Evolutionary conservation across 1,140 invertebrate species (phyloP), one percentile per base, ranked within the genome.

Genomic region (Campoletis sonorensis): DNA sequence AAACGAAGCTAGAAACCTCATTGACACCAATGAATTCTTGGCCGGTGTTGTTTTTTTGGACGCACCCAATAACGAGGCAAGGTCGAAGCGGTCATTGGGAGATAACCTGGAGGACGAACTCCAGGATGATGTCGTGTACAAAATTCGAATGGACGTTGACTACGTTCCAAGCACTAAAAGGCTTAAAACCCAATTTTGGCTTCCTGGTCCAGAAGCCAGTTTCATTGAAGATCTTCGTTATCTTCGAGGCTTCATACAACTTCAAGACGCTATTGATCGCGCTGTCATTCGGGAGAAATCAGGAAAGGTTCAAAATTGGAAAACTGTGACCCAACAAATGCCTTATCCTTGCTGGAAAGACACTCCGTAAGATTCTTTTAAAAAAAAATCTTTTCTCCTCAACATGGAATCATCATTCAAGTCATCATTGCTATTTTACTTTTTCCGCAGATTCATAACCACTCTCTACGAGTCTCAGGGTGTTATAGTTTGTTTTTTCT

Each of bases 61-160:
- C 81, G 0, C 61, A 0, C 16, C 54, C 0, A 81, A 91, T 45
- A 87, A 91, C 75, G 5, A 82, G 87, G 8, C 83, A 85, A n/a
- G 85, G 33, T 77, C 73, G 0, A 85, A 79, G 30, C 83, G 86
- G 75, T 87, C 87, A 0, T 81, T 82, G 11, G 84, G 84, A 8
- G 23, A 85, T 21, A n/a, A 58, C 13, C 3, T 82, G 13, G 84
- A 85, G 7, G 26, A 85, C n/a, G 84, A 88, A 4, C 79, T 92
- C 0, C 87, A 91, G 0, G 78, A 89, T 7, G 89, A 93, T 80
- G 86, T 94, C 0, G 87, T 91, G 26, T 95, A 95, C 83, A 94
- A 94, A 85, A 93, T 95, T 54, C 92, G 94, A 76, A 95, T 95
- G 94, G 94, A 95, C 84, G 93, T 95, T 16, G 94, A 95, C 78